Evolutionary conservation across 2,888 invertebrate genomes (phyloP).

Genomic region (Oeneis ivallda): DNA sequence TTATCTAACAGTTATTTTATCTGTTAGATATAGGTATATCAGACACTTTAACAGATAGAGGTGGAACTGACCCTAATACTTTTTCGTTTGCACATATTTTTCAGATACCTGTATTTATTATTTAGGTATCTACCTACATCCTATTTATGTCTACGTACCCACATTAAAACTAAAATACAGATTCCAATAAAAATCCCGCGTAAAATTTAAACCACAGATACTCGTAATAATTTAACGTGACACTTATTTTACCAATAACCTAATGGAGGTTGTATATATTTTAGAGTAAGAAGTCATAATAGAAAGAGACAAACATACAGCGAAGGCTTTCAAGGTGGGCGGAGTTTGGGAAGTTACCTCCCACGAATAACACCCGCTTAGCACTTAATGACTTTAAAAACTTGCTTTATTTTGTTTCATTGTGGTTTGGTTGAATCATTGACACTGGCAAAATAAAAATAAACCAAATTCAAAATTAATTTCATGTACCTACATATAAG

Average conservation of each 20-base stretch:
- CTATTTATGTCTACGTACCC: too few species aligned
- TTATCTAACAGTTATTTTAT: too few species aligned
- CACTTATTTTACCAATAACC: not conserved
- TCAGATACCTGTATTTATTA: too few species aligned
- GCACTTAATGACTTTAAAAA: conserved; percentile 21
- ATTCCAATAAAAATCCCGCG: too few species aligned
- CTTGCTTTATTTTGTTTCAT: conserved; percentile 27
- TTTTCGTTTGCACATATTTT: too few species aligned
- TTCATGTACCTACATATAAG: too few species aligned
- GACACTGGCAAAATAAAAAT: too few species aligned
- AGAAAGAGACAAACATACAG: conserved; percentile 26
- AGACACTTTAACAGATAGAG: too few species aligned
- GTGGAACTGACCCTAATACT: too few species aligned
- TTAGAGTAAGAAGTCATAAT: conserved; percentile 1
- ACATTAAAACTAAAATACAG: not conserved
- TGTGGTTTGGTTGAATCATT: conserved; percentile 6
- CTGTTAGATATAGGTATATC: too few species aligned
- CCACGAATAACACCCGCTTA: conserved; percentile 31
- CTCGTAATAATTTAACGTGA: not conserved
- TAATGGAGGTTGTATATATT: conserved; percentile 8
- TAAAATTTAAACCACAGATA: not conserved
- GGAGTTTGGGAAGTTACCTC: conserved; percentile 25
- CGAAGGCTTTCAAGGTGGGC: conserved; percentile 43
- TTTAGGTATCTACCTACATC: too few species aligned
- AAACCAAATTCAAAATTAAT: too few species aligned